Conservation (phyloP, 2,113 vertebrate genomes). For the Rhodinocichla rosea region DNA sequence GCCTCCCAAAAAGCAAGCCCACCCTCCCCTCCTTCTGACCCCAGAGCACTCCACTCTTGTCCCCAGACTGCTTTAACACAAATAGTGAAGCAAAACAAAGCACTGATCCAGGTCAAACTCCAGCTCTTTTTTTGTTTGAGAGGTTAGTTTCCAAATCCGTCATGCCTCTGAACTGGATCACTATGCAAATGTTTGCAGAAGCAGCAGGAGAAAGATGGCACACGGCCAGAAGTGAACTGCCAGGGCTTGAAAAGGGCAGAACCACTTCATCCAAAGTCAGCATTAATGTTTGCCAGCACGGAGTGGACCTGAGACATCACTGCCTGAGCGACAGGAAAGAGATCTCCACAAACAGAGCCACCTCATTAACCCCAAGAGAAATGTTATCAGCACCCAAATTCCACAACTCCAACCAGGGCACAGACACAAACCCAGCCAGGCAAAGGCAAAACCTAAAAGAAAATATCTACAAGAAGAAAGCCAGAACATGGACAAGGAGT, state of each 20-base stretch:
- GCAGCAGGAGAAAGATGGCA: constrained; percentile 15
- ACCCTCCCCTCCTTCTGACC: background rate
- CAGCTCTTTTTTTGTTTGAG: background rate
- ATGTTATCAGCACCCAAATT: background rate
- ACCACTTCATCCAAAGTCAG: background rate
- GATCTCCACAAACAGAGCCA: background rate
- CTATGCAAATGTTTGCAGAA: constrained; percentile 31
- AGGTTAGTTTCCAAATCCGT: background rate
- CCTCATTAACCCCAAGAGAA: background rate
- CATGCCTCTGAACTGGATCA: background rate
- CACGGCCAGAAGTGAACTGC: constrained; percentile 5
- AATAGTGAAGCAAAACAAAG: background rate
- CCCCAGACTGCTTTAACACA: rapidly evolving
- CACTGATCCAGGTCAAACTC: background rate
- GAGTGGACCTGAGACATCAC: background rate
- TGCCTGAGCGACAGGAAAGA: background rate
- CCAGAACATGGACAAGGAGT: rapidly evolving
- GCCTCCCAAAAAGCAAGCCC: background rate
- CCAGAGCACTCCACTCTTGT: background rate
- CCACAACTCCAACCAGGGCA: background rate
- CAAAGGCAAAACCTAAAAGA: background rate
- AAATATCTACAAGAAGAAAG: background rate
- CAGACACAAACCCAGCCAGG: background rate
- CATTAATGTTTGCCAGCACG: background rate
- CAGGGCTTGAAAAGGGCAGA: background rate